Conservation (phyloP, 2,797 vertebrate species). For the Anguilla anguilla region DNA sequence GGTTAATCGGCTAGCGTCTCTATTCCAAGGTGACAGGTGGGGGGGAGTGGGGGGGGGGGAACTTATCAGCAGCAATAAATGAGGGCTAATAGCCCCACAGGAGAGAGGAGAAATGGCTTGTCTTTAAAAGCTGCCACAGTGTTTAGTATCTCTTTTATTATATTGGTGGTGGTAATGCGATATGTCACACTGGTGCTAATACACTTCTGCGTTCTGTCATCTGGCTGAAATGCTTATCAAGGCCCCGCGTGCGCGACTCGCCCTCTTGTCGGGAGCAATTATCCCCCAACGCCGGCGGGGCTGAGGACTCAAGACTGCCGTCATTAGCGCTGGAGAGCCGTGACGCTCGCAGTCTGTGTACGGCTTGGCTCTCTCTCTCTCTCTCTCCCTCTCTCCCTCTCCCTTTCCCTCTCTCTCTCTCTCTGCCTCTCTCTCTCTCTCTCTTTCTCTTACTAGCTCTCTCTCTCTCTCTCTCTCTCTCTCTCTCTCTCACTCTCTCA, state of each 20-base stretch:
- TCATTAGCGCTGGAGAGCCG: constrained; percentile 62
- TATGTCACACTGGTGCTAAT: constrained; percentile 94
- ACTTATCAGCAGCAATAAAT: constrained; percentile 91
- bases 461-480: too few relatives aligned
- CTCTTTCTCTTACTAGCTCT: too few relatives aligned
- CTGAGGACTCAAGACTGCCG: constrained; percentile 76
- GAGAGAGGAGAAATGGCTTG: constrained; percentile 84
- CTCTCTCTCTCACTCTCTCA: constrained; percentile 32
- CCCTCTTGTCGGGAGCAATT: constrained; percentile 99
- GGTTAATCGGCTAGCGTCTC: constrained; percentile 61
- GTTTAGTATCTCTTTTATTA: constrained; percentile 96
- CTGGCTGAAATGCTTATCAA: constrained; percentile 99
- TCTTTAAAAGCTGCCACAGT: constrained; percentile 89
- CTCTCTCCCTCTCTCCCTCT: constrained; percentile 25
- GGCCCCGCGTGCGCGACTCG: constrained; percentile 89
- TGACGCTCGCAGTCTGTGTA: constrained; percentile 54
- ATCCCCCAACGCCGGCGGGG: constrained; percentile 83
- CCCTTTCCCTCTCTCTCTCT: constrained; percentile 25
- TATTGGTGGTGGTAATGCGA: constrained; percentile 98
- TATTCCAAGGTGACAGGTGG: constrained; percentile 75
- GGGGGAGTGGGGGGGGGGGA: constrained; percentile 64
- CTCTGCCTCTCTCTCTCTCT: constrained; percentile 37
- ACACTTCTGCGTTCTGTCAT: constrained; percentile 98
- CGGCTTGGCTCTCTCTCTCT: not conserved
- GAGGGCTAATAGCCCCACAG: constrained; percentile 85